phyloP scores from a whole-genome alignment of 2,113 vertebrate species.

The Caracal caracal region DNA sequence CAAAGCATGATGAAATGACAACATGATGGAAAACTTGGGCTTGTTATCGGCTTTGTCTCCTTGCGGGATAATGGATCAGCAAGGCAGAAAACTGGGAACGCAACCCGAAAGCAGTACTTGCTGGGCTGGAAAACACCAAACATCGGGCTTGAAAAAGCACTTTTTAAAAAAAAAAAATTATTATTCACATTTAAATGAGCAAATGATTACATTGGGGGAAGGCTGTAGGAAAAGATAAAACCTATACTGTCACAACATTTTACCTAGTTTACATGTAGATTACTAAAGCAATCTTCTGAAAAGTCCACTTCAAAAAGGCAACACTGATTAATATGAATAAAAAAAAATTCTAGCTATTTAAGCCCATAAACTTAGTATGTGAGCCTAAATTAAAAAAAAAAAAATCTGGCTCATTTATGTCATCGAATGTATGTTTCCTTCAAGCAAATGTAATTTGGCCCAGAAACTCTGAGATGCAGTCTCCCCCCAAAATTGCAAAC shows the following conservation, averaged over 20 bases:
- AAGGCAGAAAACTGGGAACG: constrained; percentile 42
- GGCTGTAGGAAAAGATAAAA: constrained; percentile 70
- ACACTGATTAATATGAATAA: constrained; percentile 64
- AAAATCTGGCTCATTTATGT: constrained; percentile 35
- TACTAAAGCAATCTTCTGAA: constrained; percentile 64
- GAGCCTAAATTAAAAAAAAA: constrained; percentile 64
- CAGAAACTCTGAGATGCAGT: constrained; percentile 37
- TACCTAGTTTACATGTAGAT: constrained; percentile 75
- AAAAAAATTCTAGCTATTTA: constrained; percentile 26
- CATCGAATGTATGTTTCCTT: constrained; percentile 56
- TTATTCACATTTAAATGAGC: constrained; percentile 75
- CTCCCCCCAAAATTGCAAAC: constrained; percentile 6
- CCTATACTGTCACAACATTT: constrained; percentile 61
- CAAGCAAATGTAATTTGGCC: constrained; percentile 45
- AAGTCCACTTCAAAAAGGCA: constrained; percentile 66
- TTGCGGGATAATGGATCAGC: constrained; percentile 77
- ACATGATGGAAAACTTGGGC: constrained; percentile 82
- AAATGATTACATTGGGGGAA: constrained; percentile 68
- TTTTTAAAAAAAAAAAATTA: neutral
- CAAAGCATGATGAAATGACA: constrained; percentile 82
- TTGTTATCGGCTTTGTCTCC: constrained; percentile 83
- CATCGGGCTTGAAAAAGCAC: constrained; percentile 40
- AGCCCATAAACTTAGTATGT: constrained; percentile 53
- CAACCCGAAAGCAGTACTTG: constrained; percentile 73
- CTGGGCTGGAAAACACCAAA: constrained; percentile 30